Percentiles rank a stretch among this genome's conserved stretches.
Evolutionary conservation across 2,888 invertebrate species (phyloP).

Genomic region (Dynastes tityus): DNA sequence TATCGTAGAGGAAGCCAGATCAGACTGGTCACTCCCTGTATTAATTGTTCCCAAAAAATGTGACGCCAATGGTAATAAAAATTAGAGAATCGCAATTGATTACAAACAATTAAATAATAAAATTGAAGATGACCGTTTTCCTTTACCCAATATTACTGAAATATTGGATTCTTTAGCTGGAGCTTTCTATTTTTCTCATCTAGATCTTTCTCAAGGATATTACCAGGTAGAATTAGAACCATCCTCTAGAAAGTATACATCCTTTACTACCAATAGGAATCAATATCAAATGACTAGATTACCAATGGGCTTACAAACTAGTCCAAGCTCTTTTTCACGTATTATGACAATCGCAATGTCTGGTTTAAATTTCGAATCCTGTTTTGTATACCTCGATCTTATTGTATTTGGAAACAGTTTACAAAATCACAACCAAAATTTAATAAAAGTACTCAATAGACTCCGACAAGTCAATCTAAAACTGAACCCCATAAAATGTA

Average conservation of each 20-base stretch:
- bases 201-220: slow-evolving; percentile 58
- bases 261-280: too few species aligned
- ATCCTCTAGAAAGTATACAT: too few species aligned
- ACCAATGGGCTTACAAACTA: too few species aligned
- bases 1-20: slow-evolving; percentile 49
- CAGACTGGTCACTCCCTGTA: slow-evolving; percentile 50
- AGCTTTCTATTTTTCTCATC: slow-evolving; percentile 58
- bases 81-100: slow-evolving; percentile 50
- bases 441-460: too few species aligned
- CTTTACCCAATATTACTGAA: slow-evolving; percentile 45
- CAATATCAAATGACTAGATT: slow-evolving; percentile 18
- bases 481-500: too few species aligned
- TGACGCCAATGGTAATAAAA: slow-evolving; percentile 32
- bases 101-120: slow-evolving; percentile 50
- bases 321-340: too few species aligned
- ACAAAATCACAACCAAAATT: too few species aligned
- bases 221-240: slow-evolving; percentile 51
- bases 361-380: too few species aligned
- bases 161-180: slow-evolving; percentile 57
- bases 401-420: too few species aligned
- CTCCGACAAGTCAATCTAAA: too few species aligned
- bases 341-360: too few species aligned
- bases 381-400: too few species aligned
- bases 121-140: slow-evolving; percentile 18
- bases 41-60: slow-evolving; percentile 44